These are phyloP conservation scores for Ganaspis brasiliensis DNA, from an alignment of 2,888 invertebrate genomes.

Conservation along the genomic window DNA sequence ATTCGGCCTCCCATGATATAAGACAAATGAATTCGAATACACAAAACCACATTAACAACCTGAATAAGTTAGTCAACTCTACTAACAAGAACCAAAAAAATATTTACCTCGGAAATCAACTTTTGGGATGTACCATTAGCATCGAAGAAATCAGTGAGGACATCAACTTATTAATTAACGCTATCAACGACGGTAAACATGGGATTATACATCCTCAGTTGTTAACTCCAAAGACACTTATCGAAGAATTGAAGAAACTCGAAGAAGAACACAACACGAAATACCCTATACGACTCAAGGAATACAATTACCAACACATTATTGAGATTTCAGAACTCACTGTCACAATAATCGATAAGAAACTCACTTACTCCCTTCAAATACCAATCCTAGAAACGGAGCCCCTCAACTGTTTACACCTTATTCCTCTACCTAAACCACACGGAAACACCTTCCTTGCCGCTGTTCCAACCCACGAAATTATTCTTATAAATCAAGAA, in stretches of 20 bases:
- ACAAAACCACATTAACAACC: neutral
- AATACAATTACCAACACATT: slow-evolving; percentile 8
- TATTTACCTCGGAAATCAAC: neutral
- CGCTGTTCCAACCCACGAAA: neutral
- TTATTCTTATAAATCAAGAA: neutral
- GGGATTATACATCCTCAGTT: neutral
- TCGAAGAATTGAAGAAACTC: neutral
- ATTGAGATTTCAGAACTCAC: neutral
- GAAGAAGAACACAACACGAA: neutral
- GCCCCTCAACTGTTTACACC: neutral
- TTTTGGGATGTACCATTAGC: neutral
- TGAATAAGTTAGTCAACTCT: neutral
- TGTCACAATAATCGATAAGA: neutral
- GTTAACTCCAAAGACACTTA: neutral
- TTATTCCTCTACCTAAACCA: slow-evolving; percentile 1
- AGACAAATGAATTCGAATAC: neutral
- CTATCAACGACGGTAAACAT: neutral
- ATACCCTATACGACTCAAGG: neutral
- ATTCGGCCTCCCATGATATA: neutral
- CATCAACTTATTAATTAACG: neutral
- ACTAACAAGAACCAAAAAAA: neutral
- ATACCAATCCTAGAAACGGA: neutral
- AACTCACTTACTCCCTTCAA: neutral
- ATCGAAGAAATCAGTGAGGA: neutral
- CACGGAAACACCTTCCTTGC: neutral